Evolutionary conservation across 1,140 invertebrate species (phyloP), one percentile per base, ranked within the genome.

Genomic region (Berghia stephanieae): DNA sequence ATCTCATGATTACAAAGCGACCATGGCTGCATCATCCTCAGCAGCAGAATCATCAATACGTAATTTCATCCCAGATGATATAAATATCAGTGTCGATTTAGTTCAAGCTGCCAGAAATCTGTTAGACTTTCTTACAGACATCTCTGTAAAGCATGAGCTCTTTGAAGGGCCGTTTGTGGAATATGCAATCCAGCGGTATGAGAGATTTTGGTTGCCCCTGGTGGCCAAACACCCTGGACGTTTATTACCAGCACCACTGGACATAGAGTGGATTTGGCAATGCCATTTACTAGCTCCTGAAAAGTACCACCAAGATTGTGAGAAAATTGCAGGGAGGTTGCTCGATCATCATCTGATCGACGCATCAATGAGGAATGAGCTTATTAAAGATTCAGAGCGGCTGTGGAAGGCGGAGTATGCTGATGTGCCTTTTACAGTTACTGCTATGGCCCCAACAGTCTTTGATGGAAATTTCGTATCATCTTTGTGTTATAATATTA

Each of bases 201-300:
- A 91, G 81, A 83, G 79, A 74, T 86, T 85, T 46, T 91, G 91
- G 90, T 77, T 91, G 5, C 90, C 91, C 16, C 75, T 90, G 21
- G 83, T 88, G 70, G 87, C 89, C 2, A 83, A 88, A 79, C 79
- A 87, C 52, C 60, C 68, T 34, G 75, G 79, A 8, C 75, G 83
- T 42, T 52, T 77, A 16, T 44, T 90, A 8, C 84, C 86, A 60
- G 89, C 91, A 2, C 91, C 91, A 21, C 71, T 91, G 43, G 91
- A 91, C 80, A 88, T 91, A 55, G 88, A 91, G 77, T 91, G 91
- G 91, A 81, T 90, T n/a, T 91, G 91, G 91, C 90, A 91, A 73
- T 88, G 86, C 31, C 90, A 90, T 75, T 86, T 91, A 83, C 79
- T 91, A 36, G 85, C 84, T 70, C 90, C 91, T 38, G 73, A 80